Evolutionary conservation across 2,888 invertebrate genomes (phyloP).

Genomic region (Notocelia uddmanniana): DNA sequence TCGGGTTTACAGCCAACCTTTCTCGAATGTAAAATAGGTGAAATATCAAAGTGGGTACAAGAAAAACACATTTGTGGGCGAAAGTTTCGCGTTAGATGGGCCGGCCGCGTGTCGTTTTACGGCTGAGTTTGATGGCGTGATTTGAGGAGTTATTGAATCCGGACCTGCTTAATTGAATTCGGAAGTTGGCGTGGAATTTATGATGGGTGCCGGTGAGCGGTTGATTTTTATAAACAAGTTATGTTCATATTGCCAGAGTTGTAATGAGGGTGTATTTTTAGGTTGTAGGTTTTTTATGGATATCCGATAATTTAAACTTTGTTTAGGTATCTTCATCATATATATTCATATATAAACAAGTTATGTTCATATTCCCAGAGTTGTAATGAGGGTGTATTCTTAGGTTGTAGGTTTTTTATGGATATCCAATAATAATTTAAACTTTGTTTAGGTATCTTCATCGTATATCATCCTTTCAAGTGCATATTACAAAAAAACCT

Average conservation of each 20-base stretch:
- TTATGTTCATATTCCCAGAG: neutral
- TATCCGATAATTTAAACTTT: neutral
- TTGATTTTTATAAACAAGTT: constrained; percentile 10
- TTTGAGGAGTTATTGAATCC: constrained; percentile 62
- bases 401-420: neutral
- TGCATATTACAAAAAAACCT: neutral
- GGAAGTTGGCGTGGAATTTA: constrained; percentile 53
- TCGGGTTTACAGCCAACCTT: constrained; percentile 61
- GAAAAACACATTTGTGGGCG: constrained; percentile 74
- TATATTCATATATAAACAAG: neutral
- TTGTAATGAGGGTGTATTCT: neutral
- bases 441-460: too few relatives aligned
- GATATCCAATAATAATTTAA: neutral
- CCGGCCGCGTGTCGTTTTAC: constrained; percentile 58
- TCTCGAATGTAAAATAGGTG: constrained; percentile 70
- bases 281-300: neutral
- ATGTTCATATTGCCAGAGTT: neutral
- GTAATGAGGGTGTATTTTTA: neutral
- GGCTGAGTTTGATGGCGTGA: constrained; percentile 60
- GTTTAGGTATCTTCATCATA: too few relatives aligned
- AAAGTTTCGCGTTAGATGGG: constrained; percentile 65
- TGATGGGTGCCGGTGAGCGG: neutral
- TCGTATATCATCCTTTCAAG: neutral
- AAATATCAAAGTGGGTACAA: constrained; percentile 72
- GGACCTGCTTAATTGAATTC: constrained; percentile 70